Conservation (phyloP, 1,140 invertebrate species). For the Drosophila mojavensis region DNA sequence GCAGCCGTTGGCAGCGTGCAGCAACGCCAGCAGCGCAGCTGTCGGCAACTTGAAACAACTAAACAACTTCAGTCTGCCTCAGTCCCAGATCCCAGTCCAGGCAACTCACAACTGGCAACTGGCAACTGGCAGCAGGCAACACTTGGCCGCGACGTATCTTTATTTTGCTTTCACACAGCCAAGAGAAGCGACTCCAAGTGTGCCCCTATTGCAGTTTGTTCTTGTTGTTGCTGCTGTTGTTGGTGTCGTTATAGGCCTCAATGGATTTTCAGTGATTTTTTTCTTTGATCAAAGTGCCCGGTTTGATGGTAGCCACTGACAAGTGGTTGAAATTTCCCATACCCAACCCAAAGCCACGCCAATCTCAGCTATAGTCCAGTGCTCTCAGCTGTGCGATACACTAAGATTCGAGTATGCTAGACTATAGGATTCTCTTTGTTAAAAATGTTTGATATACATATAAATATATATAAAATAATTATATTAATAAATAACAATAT, state of each 20-base stretch:
- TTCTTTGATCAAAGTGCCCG: slow-evolving; percentile 76
- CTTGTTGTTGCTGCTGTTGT: slow-evolving; percentile 35
- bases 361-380: slow-evolving; percentile 20
- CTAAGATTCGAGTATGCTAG: background rate
- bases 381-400: slow-evolving; percentile 29
- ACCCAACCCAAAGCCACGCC: slow-evolving; percentile 46
- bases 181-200: slow-evolving; percentile 44
- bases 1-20: slow-evolving; percentile 11
- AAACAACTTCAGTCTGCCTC: slow-evolving; percentile 69
- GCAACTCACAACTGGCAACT: slow-evolving; percentile 35
- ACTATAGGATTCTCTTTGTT: background rate
- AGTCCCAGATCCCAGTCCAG: slow-evolving; percentile 48
- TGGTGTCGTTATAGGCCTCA: slow-evolving; percentile 76
- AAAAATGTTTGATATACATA: too few relatives aligned
- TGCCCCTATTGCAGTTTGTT: slow-evolving; percentile 50
- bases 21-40: slow-evolving; percentile 66
- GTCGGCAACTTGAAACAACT: slow-evolving; percentile 75
- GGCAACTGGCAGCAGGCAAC: slow-evolving; percentile 61
- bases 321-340: slow-evolving; percentile 75
- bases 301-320: slow-evolving; percentile 62
- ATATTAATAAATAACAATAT: too few relatives aligned
- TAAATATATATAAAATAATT: too few relatives aligned
- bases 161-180: slow-evolving; percentile 72
- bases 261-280: slow-evolving; percentile 77
- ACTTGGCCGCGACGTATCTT: slow-evolving; percentile 76